Conservation (phyloP, 2,888 invertebrate genomes). For the Podabrus alpinus region DNA sequence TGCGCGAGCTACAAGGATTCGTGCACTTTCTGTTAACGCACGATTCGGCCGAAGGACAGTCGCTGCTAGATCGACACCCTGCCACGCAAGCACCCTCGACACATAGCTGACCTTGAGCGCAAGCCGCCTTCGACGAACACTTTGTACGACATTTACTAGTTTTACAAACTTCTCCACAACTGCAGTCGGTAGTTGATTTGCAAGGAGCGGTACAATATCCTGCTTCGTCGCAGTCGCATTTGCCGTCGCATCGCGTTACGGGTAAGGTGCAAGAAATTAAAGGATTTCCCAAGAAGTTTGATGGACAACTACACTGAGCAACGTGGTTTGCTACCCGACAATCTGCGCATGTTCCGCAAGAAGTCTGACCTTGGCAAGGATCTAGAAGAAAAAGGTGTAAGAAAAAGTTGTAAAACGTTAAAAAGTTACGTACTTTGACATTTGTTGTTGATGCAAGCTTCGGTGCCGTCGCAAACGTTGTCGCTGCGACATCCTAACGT, state of each 20-base stretch:
- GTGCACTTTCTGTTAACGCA: conserved; percentile 74
- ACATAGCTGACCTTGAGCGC: conserved; percentile 77
- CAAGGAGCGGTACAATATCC: conserved; percentile 80
- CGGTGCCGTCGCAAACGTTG: conserved; percentile 71
- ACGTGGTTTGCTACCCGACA: conserved; percentile 84
- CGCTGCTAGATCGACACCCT: conserved; percentile 78
- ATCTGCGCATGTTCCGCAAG: conserved; percentile 83
- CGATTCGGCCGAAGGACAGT: conserved; percentile 77
- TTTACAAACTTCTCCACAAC: conserved; percentile 80
- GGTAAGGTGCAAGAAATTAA: conserved; percentile 76
- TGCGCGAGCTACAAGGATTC: conserved; percentile 68
- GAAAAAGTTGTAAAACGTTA: neutral
- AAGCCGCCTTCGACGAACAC: conserved; percentile 71
- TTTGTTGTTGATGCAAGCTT: conserved; percentile 82
- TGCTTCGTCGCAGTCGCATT: conserved; percentile 79
- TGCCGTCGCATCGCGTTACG: conserved; percentile 72
- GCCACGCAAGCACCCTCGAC: conserved; percentile 72
- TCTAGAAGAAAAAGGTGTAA: conserved; percentile 56
- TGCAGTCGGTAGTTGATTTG: conserved; percentile 68
- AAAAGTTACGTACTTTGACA: conserved; percentile 68
- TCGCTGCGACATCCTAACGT: conserved; percentile 87
- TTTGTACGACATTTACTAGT: conserved; percentile 73
- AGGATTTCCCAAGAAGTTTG: conserved; percentile 81
- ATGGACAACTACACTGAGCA: conserved; percentile 83
- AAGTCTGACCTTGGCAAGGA: conserved; percentile 74